Evolutionary conservation across 2,888 invertebrate species (phyloP).

Genomic region (Phragmatobia fuliginosa): DNA sequence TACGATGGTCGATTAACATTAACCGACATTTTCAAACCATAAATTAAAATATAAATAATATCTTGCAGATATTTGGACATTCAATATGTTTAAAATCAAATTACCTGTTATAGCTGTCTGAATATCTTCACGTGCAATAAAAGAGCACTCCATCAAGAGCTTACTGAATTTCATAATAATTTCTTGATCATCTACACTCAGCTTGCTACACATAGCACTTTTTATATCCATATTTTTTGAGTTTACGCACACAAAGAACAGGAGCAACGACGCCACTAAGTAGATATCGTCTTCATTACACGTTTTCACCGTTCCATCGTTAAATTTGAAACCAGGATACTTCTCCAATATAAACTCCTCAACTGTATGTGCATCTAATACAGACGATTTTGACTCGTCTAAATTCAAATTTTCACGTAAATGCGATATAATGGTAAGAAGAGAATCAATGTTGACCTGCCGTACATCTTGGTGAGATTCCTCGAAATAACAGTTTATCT

Average conservation of each 20-base stretch:
- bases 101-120: slow-evolving; percentile 76
- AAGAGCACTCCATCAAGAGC: slow-evolving; percentile 78
- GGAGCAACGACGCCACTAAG: slow-evolving; percentile 81
- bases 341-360: slow-evolving; percentile 77
- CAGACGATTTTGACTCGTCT: slow-evolving; percentile 77
- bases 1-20: no score
- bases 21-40: no score
- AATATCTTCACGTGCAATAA: slow-evolving; percentile 73
- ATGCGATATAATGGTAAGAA: slow-evolving; percentile 73
- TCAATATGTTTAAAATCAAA: neutral
- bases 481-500: slow-evolving; percentile 83
- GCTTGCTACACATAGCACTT: slow-evolving; percentile 84
- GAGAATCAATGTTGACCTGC: slow-evolving; percentile 63
- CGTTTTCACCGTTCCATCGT: slow-evolving; percentile 67
- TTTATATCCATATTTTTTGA: slow-evolving; percentile 85
- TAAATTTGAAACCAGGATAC: slow-evolving; percentile 83
- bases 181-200: slow-evolving; percentile 83
- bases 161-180: slow-evolving; percentile 85
- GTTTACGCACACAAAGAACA: slow-evolving; percentile 83
- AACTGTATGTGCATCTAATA: slow-evolving; percentile 72
- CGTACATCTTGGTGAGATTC: slow-evolving; percentile 59
- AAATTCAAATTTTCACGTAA: slow-evolving; percentile 75
- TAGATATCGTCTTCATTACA: slow-evolving; percentile 69
- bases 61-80: no score
- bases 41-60: no score